phyloP scores from a whole-genome alignment of 2,113 vertebrate species.

The Bungarus multicinctus region DNA sequence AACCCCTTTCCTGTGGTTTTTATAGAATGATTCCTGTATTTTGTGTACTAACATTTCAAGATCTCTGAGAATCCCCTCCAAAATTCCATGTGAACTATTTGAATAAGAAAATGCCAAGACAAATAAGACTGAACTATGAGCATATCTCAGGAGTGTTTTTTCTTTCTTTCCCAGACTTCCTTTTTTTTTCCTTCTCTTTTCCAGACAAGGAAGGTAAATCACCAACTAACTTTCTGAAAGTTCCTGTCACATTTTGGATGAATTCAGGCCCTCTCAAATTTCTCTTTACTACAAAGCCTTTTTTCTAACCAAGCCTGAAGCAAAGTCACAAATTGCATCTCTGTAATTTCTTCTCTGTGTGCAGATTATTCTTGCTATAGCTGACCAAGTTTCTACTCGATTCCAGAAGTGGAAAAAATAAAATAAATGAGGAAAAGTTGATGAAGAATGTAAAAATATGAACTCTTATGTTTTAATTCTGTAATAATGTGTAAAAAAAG shows the following conservation, averaged over 20 bases:
- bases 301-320: background rate
- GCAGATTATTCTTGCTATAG: background rate
- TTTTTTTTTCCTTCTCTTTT: background rate
- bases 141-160: background rate
- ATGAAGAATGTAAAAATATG: conserved; percentile 1
- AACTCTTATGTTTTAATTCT: conserved; percentile 16
- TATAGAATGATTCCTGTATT: background rate
- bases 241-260: background rate
- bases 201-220: background rate
- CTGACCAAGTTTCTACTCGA: conserved; percentile 4
- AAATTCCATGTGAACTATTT: background rate
- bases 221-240: conserved; percentile 9
- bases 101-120: background rate
- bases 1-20: background rate
- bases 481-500: background rate
- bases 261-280: background rate
- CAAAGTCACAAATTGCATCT: background rate
- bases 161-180: background rate
- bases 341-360: background rate
- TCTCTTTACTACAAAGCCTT: background rate
- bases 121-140: background rate
- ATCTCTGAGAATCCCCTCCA: background rate
- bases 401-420: conserved; percentile 48
- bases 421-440: conserved; percentile 31
- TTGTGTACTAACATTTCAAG: background rate